These are phyloP conservation scores for Augochlorella aurata DNA, from an alignment of 2,888 invertebrate species.

Conservation along the genomic window DNA sequence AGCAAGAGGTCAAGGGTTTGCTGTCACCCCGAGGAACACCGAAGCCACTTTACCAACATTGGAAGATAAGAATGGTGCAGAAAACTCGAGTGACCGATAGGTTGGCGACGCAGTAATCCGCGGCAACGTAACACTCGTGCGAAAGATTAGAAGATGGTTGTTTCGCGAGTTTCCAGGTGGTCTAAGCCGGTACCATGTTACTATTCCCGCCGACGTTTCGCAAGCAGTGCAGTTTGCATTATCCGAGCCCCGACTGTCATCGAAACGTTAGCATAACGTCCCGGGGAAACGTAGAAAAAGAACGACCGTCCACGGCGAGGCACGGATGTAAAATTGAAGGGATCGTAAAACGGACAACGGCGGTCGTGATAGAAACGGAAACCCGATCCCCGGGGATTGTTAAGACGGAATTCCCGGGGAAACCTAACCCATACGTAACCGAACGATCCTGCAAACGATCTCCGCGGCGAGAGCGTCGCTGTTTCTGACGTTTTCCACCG, in stretches of 20 bases:
- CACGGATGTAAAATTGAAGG: neutral
- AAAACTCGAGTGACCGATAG: no score
- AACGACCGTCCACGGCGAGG: neutral
- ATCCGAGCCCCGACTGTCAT: slow-evolving; percentile 5
- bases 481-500: slow-evolving; percentile 44
- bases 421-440: slow-evolving; percentile 11
- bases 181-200: neutral
- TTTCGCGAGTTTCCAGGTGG: slow-evolving; percentile 10
- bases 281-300: neutral
- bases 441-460: slow-evolving; percentile 30
- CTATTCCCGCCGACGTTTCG: slow-evolving; percentile 24
- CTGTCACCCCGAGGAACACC: no score
- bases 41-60: no score
- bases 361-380: neutral
- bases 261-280: neutral
- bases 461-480: slow-evolving; percentile 16
- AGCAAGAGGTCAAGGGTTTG: no score
- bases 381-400: neutral
- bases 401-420: slow-evolving; percentile 10
- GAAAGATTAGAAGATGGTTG: slow-evolving; percentile 10
- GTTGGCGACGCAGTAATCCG: neutral
- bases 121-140: neutral
- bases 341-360: slow-evolving; percentile 3
- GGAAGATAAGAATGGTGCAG: no score
- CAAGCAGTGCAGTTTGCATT: slow-evolving; percentile 16